Percentiles rank a stretch among this genome's conserved stretches.
Conservation (phyloP, 1,140 invertebrate species). For the Anoplolepis gracilipes region DNA sequence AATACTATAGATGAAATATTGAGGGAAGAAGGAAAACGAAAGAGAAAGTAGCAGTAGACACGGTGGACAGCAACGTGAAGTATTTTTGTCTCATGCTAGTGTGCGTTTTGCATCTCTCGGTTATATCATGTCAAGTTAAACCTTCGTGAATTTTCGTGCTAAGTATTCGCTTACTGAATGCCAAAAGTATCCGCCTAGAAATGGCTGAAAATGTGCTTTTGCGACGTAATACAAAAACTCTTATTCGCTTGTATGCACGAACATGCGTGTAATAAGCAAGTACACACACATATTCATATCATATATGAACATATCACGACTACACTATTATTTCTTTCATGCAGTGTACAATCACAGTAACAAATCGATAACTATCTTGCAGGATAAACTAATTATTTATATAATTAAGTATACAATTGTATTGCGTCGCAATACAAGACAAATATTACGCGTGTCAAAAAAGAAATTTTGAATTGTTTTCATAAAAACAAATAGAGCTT, state of each 20-base stretch:
- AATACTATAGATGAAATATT: slow-evolving; percentile 9
- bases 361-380: neutral
- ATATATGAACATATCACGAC: neutral
- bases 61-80: neutral
- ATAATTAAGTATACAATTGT: slow-evolving; percentile 15
- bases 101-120: neutral
- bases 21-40: neutral
- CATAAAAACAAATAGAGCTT: neutral
- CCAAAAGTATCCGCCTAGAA: slow-evolving; percentile 23
- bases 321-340: slow-evolving; percentile 16
- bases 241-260: neutral
- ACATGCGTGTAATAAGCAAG: neutral
- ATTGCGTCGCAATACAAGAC: neutral
- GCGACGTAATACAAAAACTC: neutral
- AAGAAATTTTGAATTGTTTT: neutral
- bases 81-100: slow-evolving; percentile 36
- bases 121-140: slow-evolving; percentile 35
- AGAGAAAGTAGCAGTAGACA: neutral
- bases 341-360: neutral
- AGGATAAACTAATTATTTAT: slow-evolving; percentile 10
- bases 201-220: slow-evolving; percentile 39
- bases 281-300: no score
- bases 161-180: slow-evolving; percentile 21
- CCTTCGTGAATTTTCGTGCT: slow-evolving; percentile 5
- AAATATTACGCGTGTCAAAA: neutral